phyloP scores from a whole-genome alignment of 2,797 vertebrate species.

The Pachyuromys duprasi region DNA sequence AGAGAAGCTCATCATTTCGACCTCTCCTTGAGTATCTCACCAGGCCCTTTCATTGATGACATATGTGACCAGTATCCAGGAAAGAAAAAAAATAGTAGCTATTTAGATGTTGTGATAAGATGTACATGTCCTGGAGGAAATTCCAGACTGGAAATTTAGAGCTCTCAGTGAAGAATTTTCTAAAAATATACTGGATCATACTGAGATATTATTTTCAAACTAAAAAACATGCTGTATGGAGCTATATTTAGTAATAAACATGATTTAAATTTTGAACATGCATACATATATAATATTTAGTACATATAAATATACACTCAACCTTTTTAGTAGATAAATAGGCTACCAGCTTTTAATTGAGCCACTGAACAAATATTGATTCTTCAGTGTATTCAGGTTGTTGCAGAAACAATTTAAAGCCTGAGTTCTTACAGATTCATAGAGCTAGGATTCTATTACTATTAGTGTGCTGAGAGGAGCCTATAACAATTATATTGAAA shows the following conservation, averaged over 20 bases:
- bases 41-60: not conserved
- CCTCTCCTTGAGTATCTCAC: not conserved
- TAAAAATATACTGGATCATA: not conserved
- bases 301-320: not conserved
- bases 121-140: not conserved
- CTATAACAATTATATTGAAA: not conserved
- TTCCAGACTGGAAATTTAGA: not conserved
- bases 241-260: not conserved
- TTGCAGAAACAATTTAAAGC: not conserved
- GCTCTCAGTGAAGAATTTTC: constrained; percentile 14
- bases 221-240: not conserved
- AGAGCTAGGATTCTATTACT: not conserved
- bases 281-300: not conserved
- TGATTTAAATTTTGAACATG: constrained; percentile 24
- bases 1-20: constrained; percentile 42
- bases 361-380: not conserved
- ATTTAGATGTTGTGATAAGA: constrained; percentile 37
- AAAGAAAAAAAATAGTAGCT: constrained; percentile 19
- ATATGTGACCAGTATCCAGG: not conserved
- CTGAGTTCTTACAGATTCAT: not conserved
- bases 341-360: not conserved
- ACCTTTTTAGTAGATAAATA: constrained; percentile 40
- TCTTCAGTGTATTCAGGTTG: not conserved
- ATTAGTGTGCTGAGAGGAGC: not conserved
- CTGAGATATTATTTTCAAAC: constrained; percentile 25